Evolutionary conservation across 2,113 vertebrate genomes (phyloP).

Genomic region (Grus americana): DNA sequence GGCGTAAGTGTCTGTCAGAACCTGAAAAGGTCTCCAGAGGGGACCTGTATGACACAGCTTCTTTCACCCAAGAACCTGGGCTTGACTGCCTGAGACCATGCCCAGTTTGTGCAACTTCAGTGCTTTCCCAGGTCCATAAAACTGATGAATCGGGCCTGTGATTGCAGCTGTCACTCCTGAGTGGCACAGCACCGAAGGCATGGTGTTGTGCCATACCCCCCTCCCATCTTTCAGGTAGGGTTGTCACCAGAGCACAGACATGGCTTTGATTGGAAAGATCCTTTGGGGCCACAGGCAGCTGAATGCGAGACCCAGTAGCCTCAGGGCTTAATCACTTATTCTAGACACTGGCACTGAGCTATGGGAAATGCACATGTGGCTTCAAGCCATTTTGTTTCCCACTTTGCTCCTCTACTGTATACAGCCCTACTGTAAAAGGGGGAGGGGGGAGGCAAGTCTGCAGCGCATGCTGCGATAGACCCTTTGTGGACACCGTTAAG

Average conservation of each 20-base stretch:
- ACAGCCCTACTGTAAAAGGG: neutral
- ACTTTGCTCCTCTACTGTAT: neutral
- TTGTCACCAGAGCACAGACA: neutral
- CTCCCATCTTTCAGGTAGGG: neutral
- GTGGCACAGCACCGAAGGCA: neutral
- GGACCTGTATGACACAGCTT: neutral
- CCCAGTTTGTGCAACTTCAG: neutral
- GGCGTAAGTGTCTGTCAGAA: neutral
- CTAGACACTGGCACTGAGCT: constrained; percentile 32
- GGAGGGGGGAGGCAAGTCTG: neutral
- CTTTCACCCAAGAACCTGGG: neutral
- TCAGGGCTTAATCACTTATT: neutral
- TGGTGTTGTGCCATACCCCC: neutral
- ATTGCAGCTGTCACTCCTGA: neutral
- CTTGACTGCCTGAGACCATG: neutral
- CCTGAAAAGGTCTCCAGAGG: neutral
- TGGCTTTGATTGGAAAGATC: neutral
- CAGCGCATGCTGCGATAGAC: neutral
- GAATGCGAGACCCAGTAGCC: neutral
- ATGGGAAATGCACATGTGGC: constrained; percentile 48
- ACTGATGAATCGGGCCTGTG: neutral
- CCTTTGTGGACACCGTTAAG: constrained; percentile 15
- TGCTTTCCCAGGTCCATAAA: neutral
- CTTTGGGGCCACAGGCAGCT: neutral
- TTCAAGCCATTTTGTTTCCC: constrained; percentile 41